These are phyloP conservation scores for Pelagia noctiluca DNA, from an alignment of 30 jellyfish, hydroid and myxozoan species.

Conservation along the genomic window DNA sequence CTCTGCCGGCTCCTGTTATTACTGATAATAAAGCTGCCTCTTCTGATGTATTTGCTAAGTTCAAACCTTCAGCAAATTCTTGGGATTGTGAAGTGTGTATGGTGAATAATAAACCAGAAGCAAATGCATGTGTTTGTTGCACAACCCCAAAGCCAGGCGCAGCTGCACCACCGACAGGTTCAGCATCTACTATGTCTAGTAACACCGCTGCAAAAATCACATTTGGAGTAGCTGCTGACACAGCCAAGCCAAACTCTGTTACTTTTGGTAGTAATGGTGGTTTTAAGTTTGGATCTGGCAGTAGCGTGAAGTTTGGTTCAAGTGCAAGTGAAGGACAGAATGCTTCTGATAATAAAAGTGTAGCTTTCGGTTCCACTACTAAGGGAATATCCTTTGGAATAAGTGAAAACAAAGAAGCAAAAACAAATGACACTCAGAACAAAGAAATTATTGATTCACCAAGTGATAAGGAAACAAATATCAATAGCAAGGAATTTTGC, in stretches of 20 bases:
- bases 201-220: neutral
- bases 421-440: no score
- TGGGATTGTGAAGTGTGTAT: slow-evolving; percentile 90
- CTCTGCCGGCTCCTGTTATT: neutral
- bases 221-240: neutral
- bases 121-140: slow-evolving; percentile 72
- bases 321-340: neutral
- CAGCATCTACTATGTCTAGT: neutral
- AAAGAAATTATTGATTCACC: no score
- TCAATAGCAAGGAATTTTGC: no score
- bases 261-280: neutral
- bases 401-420: no score
- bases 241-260: neutral
- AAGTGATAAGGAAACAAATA: no score
- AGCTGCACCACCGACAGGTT: slow-evolving; percentile 22
- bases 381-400: no score
- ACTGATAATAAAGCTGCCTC: neutral
- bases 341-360: no score
- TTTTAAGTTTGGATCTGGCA: slow-evolving; percentile 7
- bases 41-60: slow-evolving; percentile 20
- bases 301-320: slow-evolving; percentile 18
- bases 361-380: no score
- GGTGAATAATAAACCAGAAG: slow-evolving; percentile 50
- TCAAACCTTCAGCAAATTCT: slow-evolving; percentile 47
- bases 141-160: slow-evolving; percentile 58